Percentiles rank a stretch among this genome's conserved stretches.
phyloP scores from a whole-genome alignment of 1,140 invertebrate species.

The Amphibalanus amphitrite region DNA sequence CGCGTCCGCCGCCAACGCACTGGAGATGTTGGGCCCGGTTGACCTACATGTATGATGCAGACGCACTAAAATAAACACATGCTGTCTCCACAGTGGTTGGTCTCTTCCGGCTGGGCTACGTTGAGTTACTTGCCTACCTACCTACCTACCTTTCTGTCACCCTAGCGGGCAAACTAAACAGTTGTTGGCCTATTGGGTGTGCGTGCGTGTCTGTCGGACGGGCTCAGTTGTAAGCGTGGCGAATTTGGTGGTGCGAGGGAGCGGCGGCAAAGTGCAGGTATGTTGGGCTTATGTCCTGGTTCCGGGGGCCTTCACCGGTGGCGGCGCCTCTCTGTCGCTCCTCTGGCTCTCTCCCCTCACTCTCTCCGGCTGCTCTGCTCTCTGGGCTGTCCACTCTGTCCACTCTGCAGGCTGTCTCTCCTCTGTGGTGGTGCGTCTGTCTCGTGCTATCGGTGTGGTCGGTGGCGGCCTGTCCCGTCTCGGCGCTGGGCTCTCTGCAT shows the following conservation, averaged over 20 bases:
- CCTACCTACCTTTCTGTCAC: background rate
- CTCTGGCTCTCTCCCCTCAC: background rate
- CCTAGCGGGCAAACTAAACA: background rate
- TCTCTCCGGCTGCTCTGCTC: background rate
- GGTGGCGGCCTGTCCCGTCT: background rate
- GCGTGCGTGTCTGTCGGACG: background rate
- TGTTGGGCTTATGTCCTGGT: slow-evolving; percentile 1
- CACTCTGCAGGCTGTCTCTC: background rate
- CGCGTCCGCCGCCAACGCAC: slow-evolving; percentile 19
- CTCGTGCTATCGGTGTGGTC: too few species aligned
- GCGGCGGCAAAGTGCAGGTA: background rate
- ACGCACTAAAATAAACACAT: slow-evolving; percentile 2
- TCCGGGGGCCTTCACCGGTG: background rate
- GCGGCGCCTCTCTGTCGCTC: too few species aligned
- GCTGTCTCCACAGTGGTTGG: background rate
- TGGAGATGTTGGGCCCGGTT: slow-evolving; percentile 14
- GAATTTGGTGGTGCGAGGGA: background rate
- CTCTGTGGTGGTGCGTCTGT: too few species aligned
- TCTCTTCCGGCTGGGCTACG: background rate
- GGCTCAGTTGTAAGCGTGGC: background rate
- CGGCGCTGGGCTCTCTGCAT: background rate
- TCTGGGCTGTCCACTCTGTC: too few species aligned
- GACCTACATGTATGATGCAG: background rate
- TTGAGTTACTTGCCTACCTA: background rate
- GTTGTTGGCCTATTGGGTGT: background rate